phyloP scores from a whole-genome alignment of 2,888 invertebrate species.

The Agrilus cyanescens region DNA sequence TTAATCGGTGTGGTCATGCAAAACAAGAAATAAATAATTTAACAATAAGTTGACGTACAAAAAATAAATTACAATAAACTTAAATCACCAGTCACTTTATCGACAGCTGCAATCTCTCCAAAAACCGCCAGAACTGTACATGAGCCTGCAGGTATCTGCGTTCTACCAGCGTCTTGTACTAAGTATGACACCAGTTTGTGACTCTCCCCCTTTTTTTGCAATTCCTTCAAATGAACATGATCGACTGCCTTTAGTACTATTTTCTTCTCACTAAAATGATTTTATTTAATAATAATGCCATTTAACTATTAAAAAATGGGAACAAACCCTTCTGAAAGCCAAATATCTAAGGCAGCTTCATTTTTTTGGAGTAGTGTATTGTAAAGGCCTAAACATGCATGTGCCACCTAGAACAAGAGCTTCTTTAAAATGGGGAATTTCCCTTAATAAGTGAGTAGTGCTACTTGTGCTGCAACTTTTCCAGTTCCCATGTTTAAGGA shows the following conservation, averaged over 20 bases:
- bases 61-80: conserved; percentile 15
- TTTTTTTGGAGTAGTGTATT: conserved; percentile 31
- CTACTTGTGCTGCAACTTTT: conserved; percentile 46
- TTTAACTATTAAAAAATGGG: conserved; percentile 1
- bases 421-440: background rate
- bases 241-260: conserved; percentile 34
- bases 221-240: conserved; percentile 30
- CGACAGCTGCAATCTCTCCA: conserved; percentile 36
- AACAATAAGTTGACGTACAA: background rate
- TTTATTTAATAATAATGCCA: background rate
- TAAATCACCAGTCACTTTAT: conserved; percentile 31
- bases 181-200: conserved; percentile 26
- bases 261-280: conserved; percentile 33
- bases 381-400: conserved; percentile 47
- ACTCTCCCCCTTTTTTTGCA: conserved; percentile 28
- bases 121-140: conserved; percentile 40
- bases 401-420: conserved; percentile 35
- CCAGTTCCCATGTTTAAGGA: conserved; percentile 50
- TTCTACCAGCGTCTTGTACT: conserved; percentile 33
- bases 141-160: conserved; percentile 36
- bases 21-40: conserved; percentile 1
- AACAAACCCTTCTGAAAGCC: conserved; percentile 39
- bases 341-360: conserved; percentile 37
- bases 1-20: background rate
- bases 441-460: conserved; percentile 4